These are phyloP conservation scores for Oscheius sp. DNA, from an alignment of 2,888 invertebrate genomes.

Conservation along the genomic window DNA sequence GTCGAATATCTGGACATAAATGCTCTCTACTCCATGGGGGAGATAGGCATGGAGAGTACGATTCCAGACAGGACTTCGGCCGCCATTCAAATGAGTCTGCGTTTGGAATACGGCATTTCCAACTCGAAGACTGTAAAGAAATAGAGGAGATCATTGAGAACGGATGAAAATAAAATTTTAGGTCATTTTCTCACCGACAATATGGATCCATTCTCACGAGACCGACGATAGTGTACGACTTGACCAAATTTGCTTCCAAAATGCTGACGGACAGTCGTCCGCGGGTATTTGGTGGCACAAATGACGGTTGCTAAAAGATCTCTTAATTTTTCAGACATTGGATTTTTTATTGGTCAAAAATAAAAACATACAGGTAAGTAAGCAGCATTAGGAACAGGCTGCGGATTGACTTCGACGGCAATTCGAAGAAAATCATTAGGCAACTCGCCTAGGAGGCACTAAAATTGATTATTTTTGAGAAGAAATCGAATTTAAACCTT, in stretches of 20 bases:
- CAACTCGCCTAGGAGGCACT: conserved; percentile 63
- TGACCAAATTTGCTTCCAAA: conserved; percentile 70
- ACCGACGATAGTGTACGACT: conserved; percentile 68
- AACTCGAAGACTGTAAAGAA: conserved; percentile 81
- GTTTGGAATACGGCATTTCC: conserved; percentile 96
- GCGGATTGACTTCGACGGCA: conserved; percentile 45
- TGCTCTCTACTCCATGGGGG: conserved; percentile 87
- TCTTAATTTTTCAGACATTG: background rate
- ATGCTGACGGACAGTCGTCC: conserved; percentile 70
- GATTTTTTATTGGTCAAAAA: background rate
- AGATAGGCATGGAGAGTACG: conserved; percentile 91
- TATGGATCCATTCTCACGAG: conserved; percentile 68
- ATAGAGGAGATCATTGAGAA: no score
- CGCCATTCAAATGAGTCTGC: conserved; percentile 91
- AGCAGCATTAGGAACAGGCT: conserved; percentile 11
- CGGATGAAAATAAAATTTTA: background rate
- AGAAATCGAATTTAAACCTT: conserved; percentile 17
- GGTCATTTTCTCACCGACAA: conserved; percentile 43
- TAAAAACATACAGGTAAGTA: background rate
- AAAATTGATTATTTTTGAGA: background rate
- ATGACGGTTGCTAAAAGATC: conserved; percentile 39
- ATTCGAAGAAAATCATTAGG: conserved; percentile 66
- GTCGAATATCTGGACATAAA: conserved; percentile 94
- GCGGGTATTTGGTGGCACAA: conserved; percentile 73
- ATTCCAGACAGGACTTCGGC: conserved; percentile 85